Evolutionary conservation across 2,113 vertebrate species (phyloP).

Genomic region (Saccopteryx leptura): DNA sequence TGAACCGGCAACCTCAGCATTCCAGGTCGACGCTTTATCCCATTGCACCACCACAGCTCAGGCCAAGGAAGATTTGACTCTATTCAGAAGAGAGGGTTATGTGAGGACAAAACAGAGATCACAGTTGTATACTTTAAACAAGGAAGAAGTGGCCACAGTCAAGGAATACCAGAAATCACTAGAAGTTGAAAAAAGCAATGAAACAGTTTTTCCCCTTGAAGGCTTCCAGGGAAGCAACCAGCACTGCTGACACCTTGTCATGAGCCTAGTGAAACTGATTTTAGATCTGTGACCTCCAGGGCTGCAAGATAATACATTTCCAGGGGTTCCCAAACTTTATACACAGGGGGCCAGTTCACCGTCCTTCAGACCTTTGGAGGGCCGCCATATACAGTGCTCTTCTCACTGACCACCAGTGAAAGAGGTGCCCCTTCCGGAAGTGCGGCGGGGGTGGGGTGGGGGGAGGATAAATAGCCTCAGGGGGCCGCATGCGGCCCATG

Average conservation of each 20-base stretch:
- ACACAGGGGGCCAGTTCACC: no score
- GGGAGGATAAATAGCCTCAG: no score
- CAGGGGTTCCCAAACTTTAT: no score
- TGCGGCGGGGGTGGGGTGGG: no score
- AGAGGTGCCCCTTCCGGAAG: no score
- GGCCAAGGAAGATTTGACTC: neutral
- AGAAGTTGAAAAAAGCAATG: neutral
- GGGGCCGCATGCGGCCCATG: no score
- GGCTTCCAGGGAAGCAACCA: neutral
- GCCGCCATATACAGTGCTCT: no score
- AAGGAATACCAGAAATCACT: neutral
- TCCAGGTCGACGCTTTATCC: no score
- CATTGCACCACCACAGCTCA: neutral
- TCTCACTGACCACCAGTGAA: no score
- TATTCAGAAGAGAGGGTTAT: neutral
- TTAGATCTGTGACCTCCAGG: neutral
- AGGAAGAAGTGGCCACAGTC: neutral
- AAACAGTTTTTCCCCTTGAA: neutral
- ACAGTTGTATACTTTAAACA: neutral
- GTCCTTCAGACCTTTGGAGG: no score
- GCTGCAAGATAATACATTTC: neutral
- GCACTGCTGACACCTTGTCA: neutral
- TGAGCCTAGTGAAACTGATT: neutral
- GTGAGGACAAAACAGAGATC: neutral
- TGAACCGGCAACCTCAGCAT: no score